Conservation (phyloP, 64 coral and sea anemone species). For the Montipora sp. region DNA sequence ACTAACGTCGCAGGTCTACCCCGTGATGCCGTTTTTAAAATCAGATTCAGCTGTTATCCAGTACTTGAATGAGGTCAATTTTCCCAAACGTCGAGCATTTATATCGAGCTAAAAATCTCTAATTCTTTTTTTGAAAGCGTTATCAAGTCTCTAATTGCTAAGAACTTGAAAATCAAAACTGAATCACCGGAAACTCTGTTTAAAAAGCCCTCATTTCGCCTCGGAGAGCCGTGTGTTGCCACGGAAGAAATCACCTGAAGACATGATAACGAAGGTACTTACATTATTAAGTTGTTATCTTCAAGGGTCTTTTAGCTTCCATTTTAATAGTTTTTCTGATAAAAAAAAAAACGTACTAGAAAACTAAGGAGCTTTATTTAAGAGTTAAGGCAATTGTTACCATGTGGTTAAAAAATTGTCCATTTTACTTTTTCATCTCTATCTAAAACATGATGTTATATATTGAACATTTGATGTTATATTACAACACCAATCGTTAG, state of each 20-base stretch:
- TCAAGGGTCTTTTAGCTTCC: neutral
- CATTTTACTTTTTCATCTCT: neutral
- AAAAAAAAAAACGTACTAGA: too few relatives aligned
- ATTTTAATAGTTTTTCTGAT: too few relatives aligned
- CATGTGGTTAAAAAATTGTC: neutral
- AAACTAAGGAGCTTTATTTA: too few relatives aligned
- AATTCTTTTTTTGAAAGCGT: too few relatives aligned
- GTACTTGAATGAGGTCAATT: neutral
- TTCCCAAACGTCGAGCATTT: neutral
- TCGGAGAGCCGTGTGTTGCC: neutral
- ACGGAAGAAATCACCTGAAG: neutral
- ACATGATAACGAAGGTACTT: slow-evolving; percentile 33
- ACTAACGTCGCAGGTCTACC: slow-evolving; percentile 15
- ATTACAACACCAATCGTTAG: neutral
- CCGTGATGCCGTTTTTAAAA: neutral
- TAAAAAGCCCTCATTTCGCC: neutral
- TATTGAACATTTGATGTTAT: too few relatives aligned
- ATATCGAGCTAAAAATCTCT: neutral
- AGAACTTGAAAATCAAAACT: neutral
- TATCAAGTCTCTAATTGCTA: neutral
- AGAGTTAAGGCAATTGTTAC: too few relatives aligned
- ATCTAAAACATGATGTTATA: neutral
- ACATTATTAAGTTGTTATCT: slow-evolving; percentile 3
- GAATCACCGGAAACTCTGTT: neutral
- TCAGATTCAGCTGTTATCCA: neutral